These are phyloP conservation scores for Sebastes hubbsi DNA, from an alignment of 2,797 vertebrate genomes.

Conservation along the genomic window DNA sequence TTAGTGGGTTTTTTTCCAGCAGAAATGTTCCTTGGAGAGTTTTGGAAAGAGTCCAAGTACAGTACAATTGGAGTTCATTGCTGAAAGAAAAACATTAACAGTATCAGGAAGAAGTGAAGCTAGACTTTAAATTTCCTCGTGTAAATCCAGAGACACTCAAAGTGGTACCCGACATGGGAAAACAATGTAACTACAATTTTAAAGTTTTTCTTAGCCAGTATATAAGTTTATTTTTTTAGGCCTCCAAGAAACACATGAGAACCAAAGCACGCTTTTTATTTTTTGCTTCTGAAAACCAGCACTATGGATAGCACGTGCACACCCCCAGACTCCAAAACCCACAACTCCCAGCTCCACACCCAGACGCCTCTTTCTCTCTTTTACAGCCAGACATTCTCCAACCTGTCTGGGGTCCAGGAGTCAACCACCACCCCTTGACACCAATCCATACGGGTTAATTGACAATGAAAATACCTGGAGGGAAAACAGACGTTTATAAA, in stretches of 20 bases:
- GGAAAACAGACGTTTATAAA: slow-evolving; percentile 46
- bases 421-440: slow-evolving; percentile 71
- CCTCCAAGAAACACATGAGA: background rate
- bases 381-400: slow-evolving; percentile 61
- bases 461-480: slow-evolving; percentile 75
- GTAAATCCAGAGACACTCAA: background rate
- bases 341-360: slow-evolving; percentile 46
- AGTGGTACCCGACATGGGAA: background rate
- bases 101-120: background rate
- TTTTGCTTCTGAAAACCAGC: background rate
- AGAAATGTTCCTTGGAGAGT: slow-evolving; percentile 16
- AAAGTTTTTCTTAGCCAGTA: background rate
- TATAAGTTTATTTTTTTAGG: background rate
- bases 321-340: slow-evolving; percentile 35
- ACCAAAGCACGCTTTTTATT: background rate
- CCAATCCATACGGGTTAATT: slow-evolving; percentile 73
- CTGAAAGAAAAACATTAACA: slow-evolving; percentile 18
- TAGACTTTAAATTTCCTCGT: background rate
- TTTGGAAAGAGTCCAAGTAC: slow-evolving; percentile 43
- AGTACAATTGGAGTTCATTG: slow-evolving; percentile 38
- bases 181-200: background rate
- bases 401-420: slow-evolving; percentile 60
- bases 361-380: slow-evolving; percentile 54
- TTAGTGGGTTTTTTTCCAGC: slow-evolving; percentile 11
- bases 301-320: background rate